Conservation (phyloP, 2,113 vertebrate species). For the Ovibos moschatus region DNA sequence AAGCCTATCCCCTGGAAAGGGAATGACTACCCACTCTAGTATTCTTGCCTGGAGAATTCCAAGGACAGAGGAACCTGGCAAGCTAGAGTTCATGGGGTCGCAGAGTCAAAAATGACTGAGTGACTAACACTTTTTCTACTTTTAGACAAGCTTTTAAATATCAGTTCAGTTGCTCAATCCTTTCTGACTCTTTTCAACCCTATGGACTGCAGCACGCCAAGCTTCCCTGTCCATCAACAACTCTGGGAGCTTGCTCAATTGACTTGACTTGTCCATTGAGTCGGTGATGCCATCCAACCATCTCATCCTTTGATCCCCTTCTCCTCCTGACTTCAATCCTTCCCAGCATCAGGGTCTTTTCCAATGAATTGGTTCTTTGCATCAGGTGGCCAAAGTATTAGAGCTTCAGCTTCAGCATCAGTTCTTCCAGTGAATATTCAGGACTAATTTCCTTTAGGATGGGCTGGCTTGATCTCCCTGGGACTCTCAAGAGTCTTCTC, state of each 20-base stretch:
- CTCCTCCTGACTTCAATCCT: background rate
- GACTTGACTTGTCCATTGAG: background rate
- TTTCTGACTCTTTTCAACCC: background rate
- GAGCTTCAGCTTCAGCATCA: background rate
- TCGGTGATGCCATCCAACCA: background rate
- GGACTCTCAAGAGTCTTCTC: background rate
- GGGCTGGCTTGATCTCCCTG: background rate
- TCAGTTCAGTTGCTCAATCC: rapidly evolving
- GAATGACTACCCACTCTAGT: background rate
- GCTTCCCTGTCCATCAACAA: background rate
- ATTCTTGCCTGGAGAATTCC: background rate
- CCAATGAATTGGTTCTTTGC: background rate
- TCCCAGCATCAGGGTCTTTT: background rate
- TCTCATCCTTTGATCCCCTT: background rate
- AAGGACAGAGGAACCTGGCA: background rate
- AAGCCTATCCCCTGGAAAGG: background rate
- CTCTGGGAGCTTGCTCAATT: background rate
- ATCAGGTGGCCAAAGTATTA: background rate
- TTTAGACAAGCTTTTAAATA: background rate
- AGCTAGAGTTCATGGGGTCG: background rate
- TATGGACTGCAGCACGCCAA: background rate
- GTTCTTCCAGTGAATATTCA: background rate
- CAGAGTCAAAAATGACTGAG: background rate
- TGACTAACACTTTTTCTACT: background rate
- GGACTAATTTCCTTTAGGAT: background rate